Evolutionary conservation across 2,797 vertebrate genomes (phyloP).

Genomic region (Myotis planiceps): DNA sequence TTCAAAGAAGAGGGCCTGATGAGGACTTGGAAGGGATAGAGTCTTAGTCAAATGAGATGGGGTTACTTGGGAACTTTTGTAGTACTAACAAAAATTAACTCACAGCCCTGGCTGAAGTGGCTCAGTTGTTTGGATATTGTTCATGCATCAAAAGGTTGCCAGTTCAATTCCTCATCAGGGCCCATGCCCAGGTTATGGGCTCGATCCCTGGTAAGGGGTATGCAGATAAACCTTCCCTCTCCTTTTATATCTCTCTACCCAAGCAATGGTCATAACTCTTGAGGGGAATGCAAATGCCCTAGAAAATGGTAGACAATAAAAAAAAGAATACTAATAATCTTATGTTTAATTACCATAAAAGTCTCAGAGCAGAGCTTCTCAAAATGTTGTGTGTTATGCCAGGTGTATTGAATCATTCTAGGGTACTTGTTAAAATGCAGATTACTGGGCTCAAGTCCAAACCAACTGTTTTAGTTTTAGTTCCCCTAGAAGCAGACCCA

Average conservation of each 20-base stretch:
- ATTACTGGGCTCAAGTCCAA: not conserved
- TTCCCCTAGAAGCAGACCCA: not conserved
- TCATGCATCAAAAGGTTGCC: not conserved
- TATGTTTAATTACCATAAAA: constrained; percentile 8
- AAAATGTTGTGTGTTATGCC: not conserved
- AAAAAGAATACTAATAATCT: constrained; percentile 11
- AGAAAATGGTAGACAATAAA: constrained; percentile 22
- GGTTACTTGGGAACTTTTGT: not conserved
- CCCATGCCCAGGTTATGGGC: not conserved
- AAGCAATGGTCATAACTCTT: constrained; percentile 8
- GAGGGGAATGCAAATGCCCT: not conserved
- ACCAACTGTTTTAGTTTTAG: not conserved
- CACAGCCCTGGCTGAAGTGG: not conserved
- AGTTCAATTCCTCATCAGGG: not conserved
- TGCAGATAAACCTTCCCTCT: not conserved
- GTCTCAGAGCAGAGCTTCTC: constrained; percentile 5
- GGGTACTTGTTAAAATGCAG: not conserved
- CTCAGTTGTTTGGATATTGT: not conserved
- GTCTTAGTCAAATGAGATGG: constrained; percentile 2
- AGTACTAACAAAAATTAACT: not conserved
- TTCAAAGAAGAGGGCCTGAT: not conserved
- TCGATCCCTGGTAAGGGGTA: not conserved
- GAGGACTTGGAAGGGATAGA: not conserved
- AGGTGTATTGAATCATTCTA: constrained; percentile 6
- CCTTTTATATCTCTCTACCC: not conserved